These are phyloP conservation scores for Parnassius orleans DNA, from an alignment of 2,888 invertebrate species.

Conservation along the genomic window DNA sequence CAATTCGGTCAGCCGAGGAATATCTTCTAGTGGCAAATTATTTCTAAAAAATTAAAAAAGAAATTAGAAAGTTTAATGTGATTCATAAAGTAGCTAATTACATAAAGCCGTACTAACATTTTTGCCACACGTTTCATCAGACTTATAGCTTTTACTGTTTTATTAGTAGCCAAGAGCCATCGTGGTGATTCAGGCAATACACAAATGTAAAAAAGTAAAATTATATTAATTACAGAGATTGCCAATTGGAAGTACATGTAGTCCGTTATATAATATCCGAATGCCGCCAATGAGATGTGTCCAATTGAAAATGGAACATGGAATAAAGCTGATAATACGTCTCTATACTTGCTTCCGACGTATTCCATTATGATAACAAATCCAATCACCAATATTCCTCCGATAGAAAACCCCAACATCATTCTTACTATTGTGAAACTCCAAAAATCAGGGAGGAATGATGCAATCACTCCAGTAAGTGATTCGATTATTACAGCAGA, in stretches of 20 bases:
- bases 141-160: slow-evolving; percentile 79
- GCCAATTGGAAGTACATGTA: slow-evolving; percentile 84
- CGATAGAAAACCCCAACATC: slow-evolving; percentile 86
- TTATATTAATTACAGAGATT: slow-evolving; percentile 77
- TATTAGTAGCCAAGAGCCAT: slow-evolving; percentile 86
- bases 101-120: slow-evolving; percentile 43
- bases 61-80: background rate
- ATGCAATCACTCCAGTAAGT: slow-evolving; percentile 83
- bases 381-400: slow-evolving; percentile 86
- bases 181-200: slow-evolving; percentile 89
- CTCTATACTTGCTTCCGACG: slow-evolving; percentile 76
- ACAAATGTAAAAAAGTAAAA: slow-evolving; percentile 84
- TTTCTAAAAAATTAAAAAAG: slow-evolving; percentile 49
- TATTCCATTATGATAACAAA: slow-evolving; percentile 83
- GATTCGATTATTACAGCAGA: slow-evolving; percentile 86
- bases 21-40: slow-evolving; percentile 61
- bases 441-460: slow-evolving; percentile 83
- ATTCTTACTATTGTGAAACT: slow-evolving; percentile 84
- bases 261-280: slow-evolving; percentile 83
- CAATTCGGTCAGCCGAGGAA: slow-evolving; percentile 58
- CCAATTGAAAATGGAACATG: slow-evolving; percentile 85
- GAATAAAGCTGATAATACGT: slow-evolving; percentile 80
- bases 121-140: slow-evolving; percentile 84
- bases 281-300: slow-evolving; percentile 80
- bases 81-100: background rate